These are phyloP conservation scores for Caenorhabditis sp. DNA, from an alignment of 2,888 invertebrate genomes.

Conservation along the genomic window DNA sequence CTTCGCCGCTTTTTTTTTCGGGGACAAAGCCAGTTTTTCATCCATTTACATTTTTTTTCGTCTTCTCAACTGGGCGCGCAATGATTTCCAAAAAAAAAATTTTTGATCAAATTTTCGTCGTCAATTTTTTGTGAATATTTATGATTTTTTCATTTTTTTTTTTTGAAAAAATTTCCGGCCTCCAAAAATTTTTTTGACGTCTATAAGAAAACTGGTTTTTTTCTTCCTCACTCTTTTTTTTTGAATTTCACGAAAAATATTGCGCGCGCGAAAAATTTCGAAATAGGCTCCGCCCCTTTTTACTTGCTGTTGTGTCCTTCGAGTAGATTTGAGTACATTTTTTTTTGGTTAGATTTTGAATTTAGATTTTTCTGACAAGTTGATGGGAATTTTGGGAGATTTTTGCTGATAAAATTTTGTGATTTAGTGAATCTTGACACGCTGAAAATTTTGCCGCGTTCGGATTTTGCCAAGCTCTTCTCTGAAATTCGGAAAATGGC, in stretches of 20 bases:
- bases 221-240: not conserved
- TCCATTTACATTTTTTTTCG: not conserved
- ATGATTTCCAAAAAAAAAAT: not conserved
- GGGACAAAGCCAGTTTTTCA: slow-evolving; percentile 1
- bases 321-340: not conserved
- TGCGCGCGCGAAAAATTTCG: not conserved
- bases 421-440: no score
- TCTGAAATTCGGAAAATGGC: no score
- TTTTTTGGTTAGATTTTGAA: no score
- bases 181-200: not conserved
- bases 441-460: no score
- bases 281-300: slow-evolving; percentile 3
- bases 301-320: not conserved
- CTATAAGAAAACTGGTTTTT: not conserved
- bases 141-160: no score
- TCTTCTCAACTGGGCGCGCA: not conserved
- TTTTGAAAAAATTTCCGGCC: not conserved
- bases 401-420: no score
- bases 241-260: slow-evolving; percentile 1
- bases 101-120: not conserved
- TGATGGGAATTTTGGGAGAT: no score
- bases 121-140: not conserved
- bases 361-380: not conserved
- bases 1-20: not conserved
- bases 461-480: no score